Conservation (phyloP, 1,140 invertebrate species). For the Bursaphelenchus mucronatus region DNA sequence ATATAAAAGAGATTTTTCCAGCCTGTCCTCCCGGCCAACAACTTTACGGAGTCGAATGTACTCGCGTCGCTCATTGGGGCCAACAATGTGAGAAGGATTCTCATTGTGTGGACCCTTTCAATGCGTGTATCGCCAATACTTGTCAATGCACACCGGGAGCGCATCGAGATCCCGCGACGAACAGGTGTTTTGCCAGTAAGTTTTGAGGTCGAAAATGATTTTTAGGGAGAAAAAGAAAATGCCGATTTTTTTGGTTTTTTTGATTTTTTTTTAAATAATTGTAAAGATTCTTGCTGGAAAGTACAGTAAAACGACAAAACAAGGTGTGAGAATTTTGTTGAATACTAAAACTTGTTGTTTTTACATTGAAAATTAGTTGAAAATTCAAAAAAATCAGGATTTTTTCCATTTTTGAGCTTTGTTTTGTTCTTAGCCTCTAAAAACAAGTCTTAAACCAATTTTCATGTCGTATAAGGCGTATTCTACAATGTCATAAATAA, state of each 20-base stretch:
- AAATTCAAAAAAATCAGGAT: no score
- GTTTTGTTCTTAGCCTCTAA: slow-evolving; percentile 1
- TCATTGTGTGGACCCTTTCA: slow-evolving; percentile 59
- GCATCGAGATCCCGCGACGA: slow-evolving; percentile 43
- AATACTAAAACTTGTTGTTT: no score
- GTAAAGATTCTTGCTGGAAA: no score
- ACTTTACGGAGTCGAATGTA: slow-evolving; percentile 59
- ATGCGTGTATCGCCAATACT: slow-evolving; percentile 50
- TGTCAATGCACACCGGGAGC: slow-evolving; percentile 59
- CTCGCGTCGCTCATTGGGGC: slow-evolving; percentile 53
- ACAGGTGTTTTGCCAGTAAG: slow-evolving; percentile 54
- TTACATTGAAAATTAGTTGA: no score
- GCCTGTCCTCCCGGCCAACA: slow-evolving; percentile 59
- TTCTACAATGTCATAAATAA: no score
- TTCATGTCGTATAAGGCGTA: no score
- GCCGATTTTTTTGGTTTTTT: no score
- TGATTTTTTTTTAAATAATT: no score
- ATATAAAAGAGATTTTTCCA: slow-evolving; percentile 29
- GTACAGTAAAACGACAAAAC: not conserved
- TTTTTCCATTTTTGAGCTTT: no score
- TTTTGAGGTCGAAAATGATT: not conserved
- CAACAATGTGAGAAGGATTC: slow-evolving; percentile 51
- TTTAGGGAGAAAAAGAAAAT: no score
- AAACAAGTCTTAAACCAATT: not conserved
- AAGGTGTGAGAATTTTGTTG: no score